A percentile compares a stretch with the other conserved stretches of the same genome.
Conservation (phyloP, 2,113 vertebrate genomes). For the Craseonycteris thonglongyai region DNA sequence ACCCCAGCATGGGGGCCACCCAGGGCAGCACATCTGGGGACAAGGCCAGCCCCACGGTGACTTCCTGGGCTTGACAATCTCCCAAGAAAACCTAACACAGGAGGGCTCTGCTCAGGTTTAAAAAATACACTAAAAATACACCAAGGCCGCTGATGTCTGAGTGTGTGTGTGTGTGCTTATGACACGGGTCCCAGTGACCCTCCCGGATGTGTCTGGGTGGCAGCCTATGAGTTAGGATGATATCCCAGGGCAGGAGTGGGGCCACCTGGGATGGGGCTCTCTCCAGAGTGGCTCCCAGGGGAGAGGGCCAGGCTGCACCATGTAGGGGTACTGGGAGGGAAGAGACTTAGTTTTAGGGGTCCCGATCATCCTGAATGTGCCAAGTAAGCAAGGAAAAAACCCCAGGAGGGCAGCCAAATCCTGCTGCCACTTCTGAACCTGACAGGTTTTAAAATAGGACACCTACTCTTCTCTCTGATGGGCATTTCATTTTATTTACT, state of each 20-base stretch:
- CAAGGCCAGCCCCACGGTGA: neutral
- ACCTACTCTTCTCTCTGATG: neutral
- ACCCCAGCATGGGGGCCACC: neutral
- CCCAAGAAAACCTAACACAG: neutral
- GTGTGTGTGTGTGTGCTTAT: neutral
- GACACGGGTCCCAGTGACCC: fast-evolving
- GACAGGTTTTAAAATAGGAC: neutral
- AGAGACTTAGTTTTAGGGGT: neutral
- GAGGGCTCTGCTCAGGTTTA: neutral
- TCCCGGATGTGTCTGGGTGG: fast-evolving
- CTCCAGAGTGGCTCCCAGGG: neutral
- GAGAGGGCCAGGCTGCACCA: neutral
- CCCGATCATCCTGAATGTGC: neutral
- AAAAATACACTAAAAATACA: neutral
- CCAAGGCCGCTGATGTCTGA: neutral
- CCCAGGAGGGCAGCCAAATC: neutral
- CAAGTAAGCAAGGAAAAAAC: neutral
- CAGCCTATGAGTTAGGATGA: neutral
- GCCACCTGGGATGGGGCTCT: neutral
- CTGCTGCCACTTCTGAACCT: neutral
- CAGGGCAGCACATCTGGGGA: neutral
- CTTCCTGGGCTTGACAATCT: neutral
- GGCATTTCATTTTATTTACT: neutral
- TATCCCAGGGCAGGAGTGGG: neutral
- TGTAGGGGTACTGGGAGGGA: fast-evolving